phyloP scores from a whole-genome alignment of 2,888 invertebrate genomes.

The Drosophila mulleri region DNA sequence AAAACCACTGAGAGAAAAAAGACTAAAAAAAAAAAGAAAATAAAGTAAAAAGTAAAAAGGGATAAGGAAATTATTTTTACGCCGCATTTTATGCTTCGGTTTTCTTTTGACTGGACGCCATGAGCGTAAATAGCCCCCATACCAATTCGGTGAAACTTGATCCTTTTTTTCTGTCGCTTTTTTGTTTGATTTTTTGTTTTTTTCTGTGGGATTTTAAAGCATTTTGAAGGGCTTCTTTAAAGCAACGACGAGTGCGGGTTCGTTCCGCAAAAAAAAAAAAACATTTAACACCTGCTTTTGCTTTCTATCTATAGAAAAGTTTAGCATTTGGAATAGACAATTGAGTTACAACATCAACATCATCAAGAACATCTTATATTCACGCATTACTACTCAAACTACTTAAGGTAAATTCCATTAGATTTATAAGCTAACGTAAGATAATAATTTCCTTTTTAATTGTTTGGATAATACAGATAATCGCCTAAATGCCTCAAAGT shows the following conservation, averaged over 20 bases:
- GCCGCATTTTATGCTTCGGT: slow-evolving; percentile 40
- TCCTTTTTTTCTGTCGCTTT: slow-evolving; percentile 14
- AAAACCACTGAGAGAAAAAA: background rate
- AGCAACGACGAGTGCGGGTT: background rate
- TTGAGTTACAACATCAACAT: slow-evolving; percentile 19
- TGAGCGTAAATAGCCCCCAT: slow-evolving; percentile 5
- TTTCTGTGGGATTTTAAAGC: slow-evolving; percentile 33
- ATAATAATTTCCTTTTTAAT: slow-evolving; percentile 55
- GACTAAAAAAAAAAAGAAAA: background rate
- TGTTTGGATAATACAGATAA: slow-evolving; percentile 55
- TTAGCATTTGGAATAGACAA: slow-evolving; percentile 27
- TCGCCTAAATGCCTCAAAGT: slow-evolving; percentile 36
- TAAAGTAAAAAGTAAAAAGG: slow-evolving; percentile 31
- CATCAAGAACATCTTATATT: slow-evolving; percentile 4
- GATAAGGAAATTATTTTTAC: slow-evolving; percentile 48
- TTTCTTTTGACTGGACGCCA: slow-evolving; percentile 12
- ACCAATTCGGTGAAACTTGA: slow-evolving; percentile 8
- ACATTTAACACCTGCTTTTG: slow-evolving; percentile 20
- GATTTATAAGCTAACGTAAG: slow-evolving; percentile 54
- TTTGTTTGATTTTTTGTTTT: slow-evolving; percentile 37
- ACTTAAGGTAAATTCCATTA: slow-evolving; percentile 56
- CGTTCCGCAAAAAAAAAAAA: slow-evolving; percentile 13
- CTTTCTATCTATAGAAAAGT: background rate
- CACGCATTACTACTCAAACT: slow-evolving; percentile 1
- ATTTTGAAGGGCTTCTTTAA: slow-evolving; percentile 34